A percentile compares a stretch with the other conserved stretches of the same genome.
These are phyloP conservation scores for Amphiduros pacificus DNA, from an alignment of 2,888 invertebrate genomes.

Conservation along the genomic window DNA sequence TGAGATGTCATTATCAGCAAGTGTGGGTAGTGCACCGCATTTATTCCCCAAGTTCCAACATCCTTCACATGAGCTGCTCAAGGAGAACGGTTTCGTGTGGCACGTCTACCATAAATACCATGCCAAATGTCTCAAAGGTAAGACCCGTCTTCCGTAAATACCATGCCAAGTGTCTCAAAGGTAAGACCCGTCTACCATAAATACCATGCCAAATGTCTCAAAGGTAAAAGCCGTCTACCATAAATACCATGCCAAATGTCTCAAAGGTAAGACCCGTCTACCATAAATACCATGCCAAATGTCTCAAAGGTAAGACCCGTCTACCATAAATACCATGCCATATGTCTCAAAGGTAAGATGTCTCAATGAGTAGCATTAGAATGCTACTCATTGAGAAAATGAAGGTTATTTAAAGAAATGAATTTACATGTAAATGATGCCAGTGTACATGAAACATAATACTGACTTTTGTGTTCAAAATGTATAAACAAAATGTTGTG, in stretches of 20 bases:
- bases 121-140: constrained; percentile 88
- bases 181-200: constrained; percentile 97
- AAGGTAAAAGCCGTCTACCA: constrained; percentile 96
- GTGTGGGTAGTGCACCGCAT: constrained; percentile 79
- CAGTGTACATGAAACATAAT: no score
- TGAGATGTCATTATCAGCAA: constrained; percentile 56
- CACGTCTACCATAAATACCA: constrained; percentile 96
- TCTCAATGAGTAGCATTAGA: no score
- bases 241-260: constrained; percentile 90
- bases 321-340: constrained; percentile 92
- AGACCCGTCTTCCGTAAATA: no score
- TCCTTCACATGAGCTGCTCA: constrained; percentile 90
- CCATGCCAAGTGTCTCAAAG: no score
- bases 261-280: constrained; percentile 97
- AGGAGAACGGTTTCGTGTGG: constrained; percentile 97
- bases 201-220: constrained; percentile 89
- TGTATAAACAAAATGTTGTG: no score
- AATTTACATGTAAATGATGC: no score
- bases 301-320: constrained; percentile 86
- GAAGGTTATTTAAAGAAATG: no score
- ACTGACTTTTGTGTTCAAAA: no score
- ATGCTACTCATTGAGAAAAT: no score
- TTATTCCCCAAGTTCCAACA: constrained; percentile 91
- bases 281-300: constrained; percentile 91
- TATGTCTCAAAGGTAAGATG: constrained; percentile 87